Conservation (phyloP, 2,888 invertebrate genomes). For the Amiota minor region DNA sequence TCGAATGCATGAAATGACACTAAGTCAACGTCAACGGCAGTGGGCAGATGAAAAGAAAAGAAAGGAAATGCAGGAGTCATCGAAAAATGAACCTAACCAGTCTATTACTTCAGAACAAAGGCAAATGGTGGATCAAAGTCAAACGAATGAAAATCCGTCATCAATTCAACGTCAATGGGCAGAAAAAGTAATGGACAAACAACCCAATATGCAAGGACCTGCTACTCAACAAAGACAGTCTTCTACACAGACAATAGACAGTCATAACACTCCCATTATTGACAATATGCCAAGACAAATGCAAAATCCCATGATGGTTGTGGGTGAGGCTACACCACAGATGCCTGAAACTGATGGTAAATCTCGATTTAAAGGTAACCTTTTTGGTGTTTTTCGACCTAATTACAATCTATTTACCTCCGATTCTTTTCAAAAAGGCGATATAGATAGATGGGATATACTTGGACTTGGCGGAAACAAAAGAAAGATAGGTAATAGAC, state of each 20-base stretch:
- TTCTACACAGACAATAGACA: constrained; percentile 8
- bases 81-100: neutral
- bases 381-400: constrained; percentile 62
- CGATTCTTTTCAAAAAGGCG: constrained; percentile 38
- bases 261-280: neutral
- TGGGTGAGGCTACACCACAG: constrained; percentile 59
- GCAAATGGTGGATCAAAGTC: neutral
- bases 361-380: constrained; percentile 69
- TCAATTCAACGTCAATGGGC: constrained; percentile 32
- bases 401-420: constrained; percentile 43
- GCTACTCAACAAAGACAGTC: neutral
- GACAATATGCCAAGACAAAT: constrained; percentile 22
- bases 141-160: neutral
- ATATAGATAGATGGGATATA: constrained; percentile 42
- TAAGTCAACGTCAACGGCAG: constrained; percentile 25
- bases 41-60: constrained; percentile 21
- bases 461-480: constrained; percentile 51
- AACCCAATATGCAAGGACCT: neutral
- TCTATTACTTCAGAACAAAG: neutral
- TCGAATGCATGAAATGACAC: constrained; percentile 30
- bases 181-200: constrained; percentile 9
- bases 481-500: constrained; percentile 48
- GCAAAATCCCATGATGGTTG: constrained; percentile 24
- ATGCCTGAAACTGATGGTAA: constrained; percentile 51
- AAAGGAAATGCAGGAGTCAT: neutral